A percentile compares a stretch with the other conserved stretches of the same genome.
Conservation (phyloP, 2,888 invertebrate species). For the Cosmopolites sordidus region DNA sequence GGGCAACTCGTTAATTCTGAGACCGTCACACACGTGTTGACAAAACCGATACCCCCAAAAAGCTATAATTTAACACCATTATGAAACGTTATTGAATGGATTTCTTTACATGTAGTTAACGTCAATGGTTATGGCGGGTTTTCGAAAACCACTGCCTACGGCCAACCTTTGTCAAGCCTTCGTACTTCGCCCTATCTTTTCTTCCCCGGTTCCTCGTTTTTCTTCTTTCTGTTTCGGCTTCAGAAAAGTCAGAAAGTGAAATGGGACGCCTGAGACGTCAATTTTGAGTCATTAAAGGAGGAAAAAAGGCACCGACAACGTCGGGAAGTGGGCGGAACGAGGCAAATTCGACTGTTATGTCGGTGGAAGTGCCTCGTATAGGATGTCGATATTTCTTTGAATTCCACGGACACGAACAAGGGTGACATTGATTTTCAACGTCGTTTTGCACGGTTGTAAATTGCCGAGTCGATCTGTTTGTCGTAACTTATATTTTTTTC, state of each 20-base stretch:
- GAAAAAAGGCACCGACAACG: conserved; percentile 13
- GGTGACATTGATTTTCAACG: conserved; percentile 34
- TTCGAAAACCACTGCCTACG: conserved; percentile 6
- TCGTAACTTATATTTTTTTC: conserved; percentile 16
- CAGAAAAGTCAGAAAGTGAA: conserved; percentile 16
- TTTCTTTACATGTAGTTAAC: conserved; percentile 1
- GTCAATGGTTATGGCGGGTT: too few species aligned
- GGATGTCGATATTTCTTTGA: conserved; percentile 25
- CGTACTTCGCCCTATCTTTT: conserved; percentile 20
- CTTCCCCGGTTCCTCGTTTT: conserved; percentile 12
- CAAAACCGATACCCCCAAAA: conserved; percentile 42
- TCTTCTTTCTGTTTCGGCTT: conserved; percentile 26
- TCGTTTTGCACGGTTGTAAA: conserved; percentile 30
- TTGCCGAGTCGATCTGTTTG: conserved; percentile 23
- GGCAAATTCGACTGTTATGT: conserved; percentile 25
- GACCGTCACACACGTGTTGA: conserved; percentile 43
- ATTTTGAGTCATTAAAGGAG: conserved; percentile 20
- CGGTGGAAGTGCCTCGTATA: conserved; percentile 17
- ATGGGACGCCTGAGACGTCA: conserved; percentile 10
- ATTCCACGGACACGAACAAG: conserved; percentile 29
- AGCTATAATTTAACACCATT: conserved; percentile 45
- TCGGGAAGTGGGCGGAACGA: conserved; percentile 28
- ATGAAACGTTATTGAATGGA: conserved; percentile 35
- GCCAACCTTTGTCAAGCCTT: conserved; percentile 37
- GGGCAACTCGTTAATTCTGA: conserved; percentile 20